Conservation (phyloP, 2,888 invertebrate species). For the Calameuta pallipes region DNA sequence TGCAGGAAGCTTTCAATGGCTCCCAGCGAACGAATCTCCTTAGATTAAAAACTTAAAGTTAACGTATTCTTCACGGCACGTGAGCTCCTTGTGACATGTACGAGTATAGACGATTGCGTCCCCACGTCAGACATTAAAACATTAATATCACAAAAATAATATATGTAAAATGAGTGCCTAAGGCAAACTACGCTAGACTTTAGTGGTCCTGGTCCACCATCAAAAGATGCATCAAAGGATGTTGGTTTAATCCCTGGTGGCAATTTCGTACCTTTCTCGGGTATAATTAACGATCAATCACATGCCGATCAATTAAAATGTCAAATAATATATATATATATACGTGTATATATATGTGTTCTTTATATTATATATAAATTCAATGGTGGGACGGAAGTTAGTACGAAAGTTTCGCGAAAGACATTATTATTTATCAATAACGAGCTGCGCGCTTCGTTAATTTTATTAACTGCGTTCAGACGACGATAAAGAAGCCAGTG, state of each 20-base stretch:
- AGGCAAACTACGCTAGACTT: not conserved
- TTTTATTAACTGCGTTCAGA: not conserved
- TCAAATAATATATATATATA: not conserved
- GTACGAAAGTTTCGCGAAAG: not conserved
- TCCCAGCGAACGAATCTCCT: not conserved
- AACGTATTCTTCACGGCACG: not conserved
- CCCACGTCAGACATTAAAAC: conserved; percentile 25
- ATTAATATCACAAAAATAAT: conserved; percentile 36
- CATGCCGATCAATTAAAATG: not conserved
- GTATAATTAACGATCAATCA: not conserved
- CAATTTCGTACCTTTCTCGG: not conserved
- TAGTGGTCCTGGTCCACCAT: not conserved
- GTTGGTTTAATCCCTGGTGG: not conserved
- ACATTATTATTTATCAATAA: not conserved
- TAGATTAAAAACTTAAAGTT: not conserved
- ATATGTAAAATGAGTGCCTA: not conserved
- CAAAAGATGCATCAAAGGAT: not conserved
- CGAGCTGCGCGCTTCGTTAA: not conserved
- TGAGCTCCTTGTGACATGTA: not conserved
- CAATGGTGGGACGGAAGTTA: conserved; percentile 5
- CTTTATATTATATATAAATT: not conserved
- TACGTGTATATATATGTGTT: not conserved
- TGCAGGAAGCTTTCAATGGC: not conserved
- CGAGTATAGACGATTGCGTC: not conserved
- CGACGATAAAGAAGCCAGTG: not conserved